Base-by-base conservation (phyloP, 2,797 vertebrate genomes). In the Catamblyrhynchus diadema region DNA sequence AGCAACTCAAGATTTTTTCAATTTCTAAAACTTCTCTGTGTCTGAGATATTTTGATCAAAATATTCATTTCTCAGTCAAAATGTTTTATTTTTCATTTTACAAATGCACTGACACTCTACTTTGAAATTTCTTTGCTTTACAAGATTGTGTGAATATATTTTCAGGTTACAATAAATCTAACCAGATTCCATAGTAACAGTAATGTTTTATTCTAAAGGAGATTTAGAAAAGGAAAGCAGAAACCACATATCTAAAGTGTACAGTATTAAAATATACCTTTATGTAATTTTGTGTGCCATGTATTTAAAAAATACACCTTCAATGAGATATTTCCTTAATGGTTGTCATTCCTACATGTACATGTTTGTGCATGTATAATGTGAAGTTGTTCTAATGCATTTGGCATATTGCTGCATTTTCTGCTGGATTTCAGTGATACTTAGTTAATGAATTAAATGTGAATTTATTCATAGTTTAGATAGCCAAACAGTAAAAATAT, bases 201-300 rank as follows among this genome's bases (percentile, higher is more conserved):
- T 39, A 85, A 78, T 37, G 14, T 56, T 88, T 90, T 75, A 53
- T 69, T 73, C 39, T 45, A 83, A 66, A 61, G 24, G 14, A 88
- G 3, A 27, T 37, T 88, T 79, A 33, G 28, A 81, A 78, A 37
- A 81, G 10, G n/a, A 78, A 81, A 79, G 39, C n/a, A 95, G 81
- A 89, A 77, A 72, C 12, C 11, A 74, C 5, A 1, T 45, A 51
- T 33, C 22, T 71, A 75, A 64, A 84, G 30, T 42, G 8, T 61
- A 69, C 30, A 82, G 48, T 44, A 57, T 28, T 69, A 35, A 77
- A 81, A 83, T 45, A 78, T 6, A 35, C 12, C 32, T 84, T 51
- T 22, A 37, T 56, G 32, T n/a, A 75, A 94, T 79, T 78, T 45
- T 64, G 56, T 12, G 20, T 27, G 19, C 6, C 20, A 25, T 5